Percentiles rank a stretch among this genome's conserved stretches.
phyloP scores from a whole-genome alignment of 37 sponge, comb jelly and placozoan genomes.

The Theonella swinhoei region DNA sequence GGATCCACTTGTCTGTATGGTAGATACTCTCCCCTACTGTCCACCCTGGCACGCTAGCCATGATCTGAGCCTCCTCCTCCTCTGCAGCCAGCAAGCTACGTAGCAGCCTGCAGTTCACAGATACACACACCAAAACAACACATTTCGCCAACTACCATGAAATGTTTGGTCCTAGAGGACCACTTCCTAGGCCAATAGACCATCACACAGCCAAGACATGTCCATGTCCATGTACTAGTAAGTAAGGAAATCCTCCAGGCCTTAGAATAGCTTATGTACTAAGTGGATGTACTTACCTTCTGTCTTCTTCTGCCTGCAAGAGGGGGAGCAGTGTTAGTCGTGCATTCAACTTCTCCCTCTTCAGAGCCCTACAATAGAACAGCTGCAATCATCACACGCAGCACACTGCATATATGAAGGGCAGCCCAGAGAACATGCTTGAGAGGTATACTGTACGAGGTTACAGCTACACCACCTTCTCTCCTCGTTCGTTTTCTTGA shows the following conservation, averaged over 20 bases:
- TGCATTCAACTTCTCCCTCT: conserved; percentile 70
- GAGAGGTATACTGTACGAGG: background rate
- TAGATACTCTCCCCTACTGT: conserved; percentile 86
- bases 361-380: conserved; percentile 34
- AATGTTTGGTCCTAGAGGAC: no score
- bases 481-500: conserved; percentile 43
- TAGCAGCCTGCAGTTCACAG: conserved; percentile 49
- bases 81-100: conserved; percentile 71
- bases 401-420: background rate
- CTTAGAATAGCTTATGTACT: background rate
- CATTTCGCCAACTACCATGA: no score
- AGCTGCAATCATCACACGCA: background rate
- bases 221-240: no score
- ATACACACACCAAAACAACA: no score
- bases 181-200: no score
- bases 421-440: background rate
- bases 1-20: conserved; percentile 83
- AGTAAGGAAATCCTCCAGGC: no score
- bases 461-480: conserved; percentile 53
- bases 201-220: no score
- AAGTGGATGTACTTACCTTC: conserved; percentile 56
- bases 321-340: conserved; percentile 82
- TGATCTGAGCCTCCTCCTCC: conserved; percentile 81
- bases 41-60: conserved; percentile 90
- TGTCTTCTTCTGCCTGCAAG: conserved; percentile 90